These are phyloP conservation scores for Ageneiosus marmoratus DNA, from an alignment of 2,113 vertebrate species.

Conservation along the genomic window DNA sequence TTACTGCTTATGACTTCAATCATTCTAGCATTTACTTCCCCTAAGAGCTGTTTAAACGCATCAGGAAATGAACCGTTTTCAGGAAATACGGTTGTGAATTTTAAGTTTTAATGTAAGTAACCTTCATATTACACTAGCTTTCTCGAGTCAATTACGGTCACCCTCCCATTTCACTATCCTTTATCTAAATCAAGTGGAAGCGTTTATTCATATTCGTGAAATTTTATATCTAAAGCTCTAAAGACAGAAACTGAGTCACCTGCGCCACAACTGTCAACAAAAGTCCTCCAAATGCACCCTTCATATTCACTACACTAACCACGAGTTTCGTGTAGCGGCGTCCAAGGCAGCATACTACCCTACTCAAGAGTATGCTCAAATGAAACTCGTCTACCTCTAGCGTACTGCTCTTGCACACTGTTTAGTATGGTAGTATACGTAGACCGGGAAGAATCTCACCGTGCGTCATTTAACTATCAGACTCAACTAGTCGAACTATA, in stretches of 20 bases:
- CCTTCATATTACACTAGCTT: background rate
- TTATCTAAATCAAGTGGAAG: too few species aligned
- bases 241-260: background rate
- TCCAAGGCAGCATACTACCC: background rate
- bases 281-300: too few species aligned
- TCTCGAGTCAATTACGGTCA: background rate
- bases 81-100: background rate
- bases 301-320: background rate
- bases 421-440: background rate
- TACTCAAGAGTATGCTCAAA: background rate
- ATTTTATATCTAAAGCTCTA: background rate
- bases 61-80: too few species aligned
- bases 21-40: background rate
- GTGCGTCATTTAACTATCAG: background rate
- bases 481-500: background rate
- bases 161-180: background rate
- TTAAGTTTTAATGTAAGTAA: background rate
- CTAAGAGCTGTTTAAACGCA: background rate
- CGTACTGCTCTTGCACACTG: background rate
- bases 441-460: too few species aligned
- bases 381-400: accelerated
- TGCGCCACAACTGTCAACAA: too few species aligned
- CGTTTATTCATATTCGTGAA: background rate
- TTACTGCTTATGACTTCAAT: background rate
- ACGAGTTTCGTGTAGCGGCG: background rate